Evolutionary conservation across 92 coral and sea anemone species (phyloP).

Genomic region (Zoanthus sansibaricus): DNA sequence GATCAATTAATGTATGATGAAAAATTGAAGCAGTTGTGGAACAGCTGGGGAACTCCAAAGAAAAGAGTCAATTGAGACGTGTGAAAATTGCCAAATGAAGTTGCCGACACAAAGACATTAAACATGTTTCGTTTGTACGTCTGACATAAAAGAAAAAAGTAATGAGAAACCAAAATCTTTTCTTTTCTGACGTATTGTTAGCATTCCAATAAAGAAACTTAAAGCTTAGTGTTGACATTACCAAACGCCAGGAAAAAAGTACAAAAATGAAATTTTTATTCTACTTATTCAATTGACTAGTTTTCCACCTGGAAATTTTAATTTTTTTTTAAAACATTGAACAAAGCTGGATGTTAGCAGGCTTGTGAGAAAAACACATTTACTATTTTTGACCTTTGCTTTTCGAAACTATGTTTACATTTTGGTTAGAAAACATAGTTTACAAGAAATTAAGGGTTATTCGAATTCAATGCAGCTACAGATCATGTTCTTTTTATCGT

Average conservation of each 20-base stretch:
- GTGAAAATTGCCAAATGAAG: conserved; percentile 20
- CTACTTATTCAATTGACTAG: not conserved
- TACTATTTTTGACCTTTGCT: not conserved
- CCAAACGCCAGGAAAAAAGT: not conserved
- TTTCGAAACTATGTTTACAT: not conserved
- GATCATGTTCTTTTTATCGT: not conserved
- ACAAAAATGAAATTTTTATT: not conserved
- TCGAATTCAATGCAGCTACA: not conserved
- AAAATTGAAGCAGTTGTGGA: not conserved
- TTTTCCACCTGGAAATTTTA: not conserved
- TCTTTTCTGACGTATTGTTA: not conserved
- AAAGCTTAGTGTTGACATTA: not conserved
- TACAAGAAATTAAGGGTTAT: not conserved
- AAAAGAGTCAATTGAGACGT: conserved; percentile 1
- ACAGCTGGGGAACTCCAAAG: conserved; percentile 21
- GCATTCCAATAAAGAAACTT: conserved; percentile 1
- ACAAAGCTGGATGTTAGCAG: not conserved
- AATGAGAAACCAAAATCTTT: not conserved
- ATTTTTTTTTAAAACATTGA: not conserved
- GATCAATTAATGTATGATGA: conserved; percentile 30
- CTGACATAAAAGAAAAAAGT: conserved; percentile 1
- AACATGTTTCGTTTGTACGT: not conserved
- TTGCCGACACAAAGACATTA: conserved; percentile 21
- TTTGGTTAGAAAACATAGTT: not conserved
- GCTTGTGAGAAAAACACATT: not conserved